Evolutionary conservation across 2,888 invertebrate species (phyloP).

Genomic region (Orchesella flavescens): DNA sequence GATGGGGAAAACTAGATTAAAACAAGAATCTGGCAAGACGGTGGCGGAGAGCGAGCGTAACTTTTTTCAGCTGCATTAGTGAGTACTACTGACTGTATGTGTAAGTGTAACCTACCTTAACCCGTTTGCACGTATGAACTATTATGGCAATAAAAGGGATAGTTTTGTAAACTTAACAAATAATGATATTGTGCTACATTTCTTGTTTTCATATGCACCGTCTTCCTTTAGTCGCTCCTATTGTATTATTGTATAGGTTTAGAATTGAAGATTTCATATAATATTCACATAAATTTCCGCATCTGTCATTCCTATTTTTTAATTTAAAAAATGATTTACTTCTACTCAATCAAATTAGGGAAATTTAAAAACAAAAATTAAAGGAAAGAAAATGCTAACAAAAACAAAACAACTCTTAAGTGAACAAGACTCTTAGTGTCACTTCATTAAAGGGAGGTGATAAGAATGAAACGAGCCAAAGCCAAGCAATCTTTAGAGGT

Average conservation of each 20-base stretch:
- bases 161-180: constrained; percentile 37
- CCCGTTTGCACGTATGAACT: constrained; percentile 48
- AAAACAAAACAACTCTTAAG: neutral
- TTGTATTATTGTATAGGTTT: neutral
- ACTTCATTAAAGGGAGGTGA: neutral
- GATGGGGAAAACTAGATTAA: constrained; percentile 56
- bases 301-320: constrained; percentile 13
- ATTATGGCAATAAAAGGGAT: constrained; percentile 62
- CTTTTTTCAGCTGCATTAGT: constrained; percentile 35
- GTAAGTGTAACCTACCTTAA: constrained; percentile 53
- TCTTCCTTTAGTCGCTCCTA: neutral
- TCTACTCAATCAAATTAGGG: neutral
- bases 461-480: neutral
- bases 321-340: neutral
- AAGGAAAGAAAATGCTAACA: neutral
- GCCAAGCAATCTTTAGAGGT: constrained; percentile 28
- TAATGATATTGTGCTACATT: no score
- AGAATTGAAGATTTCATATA: neutral
- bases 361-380: neutral
- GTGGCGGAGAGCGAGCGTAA: constrained; percentile 1
- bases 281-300: neutral
- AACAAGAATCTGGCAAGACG: constrained; percentile 27
- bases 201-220: neutral
- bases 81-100: neutral
- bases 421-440: neutral